Percentiles rank a stretch among this genome's conserved stretches.
phyloP scores from a whole-genome alignment of 2,113 vertebrate species.

The Alces alces region DNA sequence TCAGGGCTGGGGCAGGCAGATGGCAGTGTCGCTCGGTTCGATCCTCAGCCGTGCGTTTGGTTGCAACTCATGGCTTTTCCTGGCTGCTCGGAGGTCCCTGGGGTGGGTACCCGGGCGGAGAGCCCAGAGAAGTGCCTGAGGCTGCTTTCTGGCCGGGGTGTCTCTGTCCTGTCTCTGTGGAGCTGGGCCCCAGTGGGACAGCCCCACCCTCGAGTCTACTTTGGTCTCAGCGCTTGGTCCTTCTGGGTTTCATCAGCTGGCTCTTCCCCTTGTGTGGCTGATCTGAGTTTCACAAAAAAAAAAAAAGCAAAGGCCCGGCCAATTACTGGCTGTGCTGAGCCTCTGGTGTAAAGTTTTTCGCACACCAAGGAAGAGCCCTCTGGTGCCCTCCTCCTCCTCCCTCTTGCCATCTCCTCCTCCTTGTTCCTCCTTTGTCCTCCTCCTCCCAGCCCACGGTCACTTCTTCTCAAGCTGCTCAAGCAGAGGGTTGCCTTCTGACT shows the following conservation, averaged over 20 bases:
- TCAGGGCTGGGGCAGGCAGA: not conserved
- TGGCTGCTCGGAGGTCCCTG: constrained; percentile 37
- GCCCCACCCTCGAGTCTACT: constrained; percentile 48
- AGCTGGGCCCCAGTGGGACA: constrained; percentile 27
- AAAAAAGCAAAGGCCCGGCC: constrained; percentile 11
- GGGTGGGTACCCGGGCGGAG: not conserved
- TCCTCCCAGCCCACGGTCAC: constrained; percentile 80
- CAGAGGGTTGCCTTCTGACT: constrained; percentile 89
- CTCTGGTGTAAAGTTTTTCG: constrained; percentile 72
- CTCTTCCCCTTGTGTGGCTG: constrained; percentile 61
- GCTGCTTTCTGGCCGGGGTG: not conserved
- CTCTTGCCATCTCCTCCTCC: constrained; percentile 36
- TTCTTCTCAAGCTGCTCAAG: constrained; percentile 91
- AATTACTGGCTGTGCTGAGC: constrained; percentile 64
- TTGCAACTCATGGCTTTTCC: constrained; percentile 53
- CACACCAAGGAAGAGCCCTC: constrained; percentile 71
- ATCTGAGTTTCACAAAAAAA: constrained; percentile 67
- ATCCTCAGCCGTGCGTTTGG: not conserved
- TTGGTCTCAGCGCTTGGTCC: constrained; percentile 66
- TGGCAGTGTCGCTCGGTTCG: not conserved
- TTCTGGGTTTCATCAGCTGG: constrained; percentile 32
- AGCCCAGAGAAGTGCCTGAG: not conserved
- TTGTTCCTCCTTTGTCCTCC: constrained; percentile 35
- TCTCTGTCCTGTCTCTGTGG: constrained; percentile 37
- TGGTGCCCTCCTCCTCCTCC: constrained; percentile 69